A percentile compares a stretch with the other conserved stretches of the same genome.
Evolutionary conservation across 2,113 vertebrate genomes (phyloP).

Genomic region (Plecotus auritus): DNA sequence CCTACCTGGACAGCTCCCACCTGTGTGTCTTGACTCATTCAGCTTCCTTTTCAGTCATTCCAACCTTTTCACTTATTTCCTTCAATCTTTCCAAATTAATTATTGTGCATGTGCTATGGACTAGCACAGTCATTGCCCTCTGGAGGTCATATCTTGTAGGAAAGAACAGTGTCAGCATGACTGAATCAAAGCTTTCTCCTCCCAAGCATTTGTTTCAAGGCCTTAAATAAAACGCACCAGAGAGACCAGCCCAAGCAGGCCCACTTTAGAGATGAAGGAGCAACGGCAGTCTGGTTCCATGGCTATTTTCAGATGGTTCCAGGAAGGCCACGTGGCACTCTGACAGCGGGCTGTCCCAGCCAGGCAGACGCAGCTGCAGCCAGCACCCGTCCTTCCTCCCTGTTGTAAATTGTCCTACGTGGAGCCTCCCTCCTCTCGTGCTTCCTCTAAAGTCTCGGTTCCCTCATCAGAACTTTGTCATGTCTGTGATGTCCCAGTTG

Average conservation of each 20-base stretch:
- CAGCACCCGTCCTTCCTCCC: rapidly evolving
- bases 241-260: not conserved
- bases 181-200: not conserved
- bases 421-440: rapidly evolving
- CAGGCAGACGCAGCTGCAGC: too few relatives aligned
- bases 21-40: not conserved
- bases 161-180: not conserved
- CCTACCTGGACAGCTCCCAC: rapidly evolving
- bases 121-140: rapidly evolving
- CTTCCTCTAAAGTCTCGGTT: not conserved
- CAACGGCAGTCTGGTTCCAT: not conserved
- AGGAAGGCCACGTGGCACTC: not conserved
- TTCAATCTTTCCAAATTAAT: not conserved
- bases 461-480: not conserved
- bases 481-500: not conserved
- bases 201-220: not conserved
- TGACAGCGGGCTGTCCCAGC: not conserved
- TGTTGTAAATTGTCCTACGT: rapidly evolving
- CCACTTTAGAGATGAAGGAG: not conserved
- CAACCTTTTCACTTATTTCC: not conserved
- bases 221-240: not conserved
- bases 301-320: not conserved
- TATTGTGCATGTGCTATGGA: rapidly evolving
- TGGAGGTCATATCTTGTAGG: rapidly evolving
- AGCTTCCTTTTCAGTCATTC: not conserved